A percentile compares a stretch with the other conserved stretches of the same genome.
phyloP scores from a whole-genome alignment of 92 coral and sea anemone genomes.

The Epizoanthus illoricatus region DNA sequence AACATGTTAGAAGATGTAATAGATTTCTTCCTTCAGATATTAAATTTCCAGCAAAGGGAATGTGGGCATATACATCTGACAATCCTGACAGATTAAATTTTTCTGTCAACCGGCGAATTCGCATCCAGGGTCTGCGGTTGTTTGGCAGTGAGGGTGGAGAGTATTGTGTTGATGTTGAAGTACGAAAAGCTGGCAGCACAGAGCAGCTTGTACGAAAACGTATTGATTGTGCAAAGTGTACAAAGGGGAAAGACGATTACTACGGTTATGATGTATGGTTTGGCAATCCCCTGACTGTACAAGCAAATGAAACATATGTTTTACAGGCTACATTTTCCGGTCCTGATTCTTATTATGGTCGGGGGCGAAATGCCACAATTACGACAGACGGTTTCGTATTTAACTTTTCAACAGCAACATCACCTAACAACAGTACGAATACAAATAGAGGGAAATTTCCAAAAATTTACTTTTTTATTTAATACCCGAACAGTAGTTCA shows the following conservation, averaged over 20 bases:
- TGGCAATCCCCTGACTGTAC: no score
- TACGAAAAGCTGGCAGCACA: slow-evolving; percentile 6
- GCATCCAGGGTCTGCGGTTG: no score
- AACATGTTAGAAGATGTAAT: slow-evolving; percentile 33
- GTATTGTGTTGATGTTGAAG: no score
- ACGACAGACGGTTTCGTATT: not conserved
- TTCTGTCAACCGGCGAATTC: no score
- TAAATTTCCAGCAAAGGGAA: not conserved
- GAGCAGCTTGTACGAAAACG: not conserved
- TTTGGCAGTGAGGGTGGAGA: no score
- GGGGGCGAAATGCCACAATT: not conserved
- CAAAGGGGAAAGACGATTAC: slow-evolving; percentile 14
- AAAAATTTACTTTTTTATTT: not conserved
- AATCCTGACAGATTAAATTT: slow-evolving; percentile 22
- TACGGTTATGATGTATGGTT: no score
- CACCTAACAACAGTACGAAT: not conserved
- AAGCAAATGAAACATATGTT: no score
- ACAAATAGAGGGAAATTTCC: not conserved
- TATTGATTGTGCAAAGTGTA: slow-evolving; percentile 4
- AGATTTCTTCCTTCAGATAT: not conserved
- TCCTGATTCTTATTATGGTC: not conserved
- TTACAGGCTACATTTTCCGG: slow-evolving; percentile 35
- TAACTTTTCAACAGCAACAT: not conserved
- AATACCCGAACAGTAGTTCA: no score
- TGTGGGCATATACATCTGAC: slow-evolving; percentile 22